These are phyloP conservation scores for Adineta ricciae DNA, from an alignment of 2,888 invertebrate genomes.

Conservation along the genomic window DNA sequence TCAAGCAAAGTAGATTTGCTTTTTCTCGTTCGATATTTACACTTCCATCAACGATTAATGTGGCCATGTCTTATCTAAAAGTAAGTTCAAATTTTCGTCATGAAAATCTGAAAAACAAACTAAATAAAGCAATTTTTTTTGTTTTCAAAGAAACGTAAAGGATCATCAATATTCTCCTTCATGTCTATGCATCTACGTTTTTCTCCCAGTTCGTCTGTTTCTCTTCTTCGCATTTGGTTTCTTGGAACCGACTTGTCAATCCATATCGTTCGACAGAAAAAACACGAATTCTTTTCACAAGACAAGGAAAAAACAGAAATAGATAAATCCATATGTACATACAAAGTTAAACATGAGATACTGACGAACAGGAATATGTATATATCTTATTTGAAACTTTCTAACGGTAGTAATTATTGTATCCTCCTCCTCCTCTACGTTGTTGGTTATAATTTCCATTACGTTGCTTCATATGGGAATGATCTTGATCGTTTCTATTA, in stretches of 20 bases:
- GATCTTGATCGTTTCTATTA: background rate
- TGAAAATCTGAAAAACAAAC: background rate
- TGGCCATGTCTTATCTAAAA: background rate
- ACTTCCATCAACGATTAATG: background rate
- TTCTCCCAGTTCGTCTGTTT: background rate
- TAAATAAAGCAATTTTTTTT: background rate
- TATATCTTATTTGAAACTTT: too few species aligned
- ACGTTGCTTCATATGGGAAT: background rate
- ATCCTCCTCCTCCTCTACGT: conserved; percentile 1
- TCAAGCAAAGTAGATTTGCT: background rate
- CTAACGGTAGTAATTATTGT: conserved; percentile 5
- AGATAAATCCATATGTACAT: background rate
- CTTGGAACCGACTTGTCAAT: background rate
- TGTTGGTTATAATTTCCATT: conserved; percentile 1
- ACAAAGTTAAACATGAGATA: background rate
- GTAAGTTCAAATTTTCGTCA: too few species aligned
- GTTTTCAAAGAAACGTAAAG: background rate
- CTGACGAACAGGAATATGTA: background rate
- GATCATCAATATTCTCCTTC: background rate
- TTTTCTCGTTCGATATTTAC: conserved; percentile 2
- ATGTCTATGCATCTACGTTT: background rate
- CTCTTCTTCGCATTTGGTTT: background rate
- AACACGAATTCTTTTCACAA: background rate
- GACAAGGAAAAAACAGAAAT: background rate
- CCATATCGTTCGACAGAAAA: background rate